phyloP scores from a whole-genome alignment of 1,140 invertebrate species.

The Micrasema minimum region DNA sequence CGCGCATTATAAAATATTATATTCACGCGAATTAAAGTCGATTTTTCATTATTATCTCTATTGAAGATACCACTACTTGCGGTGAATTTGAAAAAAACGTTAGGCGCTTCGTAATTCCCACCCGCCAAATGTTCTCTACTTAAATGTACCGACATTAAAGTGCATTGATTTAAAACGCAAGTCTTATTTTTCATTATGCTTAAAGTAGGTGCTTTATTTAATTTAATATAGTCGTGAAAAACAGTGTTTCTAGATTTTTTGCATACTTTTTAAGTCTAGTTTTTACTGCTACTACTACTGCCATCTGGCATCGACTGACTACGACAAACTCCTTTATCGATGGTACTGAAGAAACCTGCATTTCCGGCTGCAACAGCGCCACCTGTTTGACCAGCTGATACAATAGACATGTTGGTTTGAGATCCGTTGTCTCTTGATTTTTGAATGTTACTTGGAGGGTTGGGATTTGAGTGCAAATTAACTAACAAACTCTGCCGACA shows the following conservation, averaged over 20 bases:
- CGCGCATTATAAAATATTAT: not conserved
- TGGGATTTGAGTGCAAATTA: conserved; percentile 59
- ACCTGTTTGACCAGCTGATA: conserved; percentile 50
- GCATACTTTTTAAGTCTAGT: too few relatives aligned
- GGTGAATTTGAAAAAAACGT: conserved; percentile 13
- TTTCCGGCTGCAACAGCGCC: conserved; percentile 47
- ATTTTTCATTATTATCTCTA: conserved; percentile 21
- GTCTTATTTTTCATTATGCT: too few relatives aligned
- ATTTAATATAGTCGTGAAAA: too few relatives aligned
- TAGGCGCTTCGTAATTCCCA: not conserved
- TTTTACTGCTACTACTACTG: conserved; percentile 24
- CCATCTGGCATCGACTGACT: conserved; percentile 40
- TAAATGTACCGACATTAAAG: conserved; percentile 2
- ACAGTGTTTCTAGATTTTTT: too few relatives aligned
- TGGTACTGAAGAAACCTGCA: conserved; percentile 29
- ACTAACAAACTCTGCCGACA: conserved; percentile 77
- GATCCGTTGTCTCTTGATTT: conserved; percentile 43
- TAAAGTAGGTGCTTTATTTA: too few relatives aligned
- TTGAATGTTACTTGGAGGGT: conserved; percentile 8
- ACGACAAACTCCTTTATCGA: conserved; percentile 34
- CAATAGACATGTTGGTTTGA: conserved; percentile 48
- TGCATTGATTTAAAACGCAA: too few relatives aligned
- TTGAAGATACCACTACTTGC: conserved; percentile 24
- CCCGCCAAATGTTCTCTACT: conserved; percentile 19
- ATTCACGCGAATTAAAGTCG: conserved; percentile 31